Evolutionary conservation across 2,888 invertebrate species (phyloP).

Genomic region (Tachina fera): DNA sequence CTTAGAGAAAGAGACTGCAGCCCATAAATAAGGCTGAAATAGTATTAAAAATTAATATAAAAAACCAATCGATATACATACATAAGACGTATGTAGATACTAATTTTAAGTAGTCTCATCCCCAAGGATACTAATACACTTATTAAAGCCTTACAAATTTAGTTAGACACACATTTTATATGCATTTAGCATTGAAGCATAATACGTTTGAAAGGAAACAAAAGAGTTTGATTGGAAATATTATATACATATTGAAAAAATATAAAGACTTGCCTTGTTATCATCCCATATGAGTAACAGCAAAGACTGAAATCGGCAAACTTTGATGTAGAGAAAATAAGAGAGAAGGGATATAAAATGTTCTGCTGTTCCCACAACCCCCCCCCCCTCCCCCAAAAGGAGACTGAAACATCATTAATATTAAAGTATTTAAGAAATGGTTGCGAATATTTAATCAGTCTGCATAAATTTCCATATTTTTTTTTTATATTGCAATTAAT

Average conservation of each 20-base stretch:
- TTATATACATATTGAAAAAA: background rate
- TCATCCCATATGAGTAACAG: slow-evolving; percentile 17
- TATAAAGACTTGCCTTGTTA: background rate
- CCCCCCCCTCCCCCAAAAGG: no score
- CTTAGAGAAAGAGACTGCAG: slow-evolving; percentile 41
- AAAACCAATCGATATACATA: slow-evolving; percentile 39
- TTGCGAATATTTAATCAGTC: slow-evolving; percentile 42
- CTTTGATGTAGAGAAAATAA: background rate
- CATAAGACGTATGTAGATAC: background rate
- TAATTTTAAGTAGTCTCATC: slow-evolving; percentile 37
- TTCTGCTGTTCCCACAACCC: no score
- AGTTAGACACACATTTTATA: background rate
- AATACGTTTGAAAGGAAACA: background rate
- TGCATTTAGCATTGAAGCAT: background rate
- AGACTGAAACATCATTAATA: background rate
- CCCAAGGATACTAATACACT: slow-evolving; percentile 34
- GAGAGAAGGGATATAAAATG: background rate
- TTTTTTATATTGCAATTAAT: slow-evolving; percentile 15
- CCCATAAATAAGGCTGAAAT: slow-evolving; percentile 66
- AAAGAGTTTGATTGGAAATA: slow-evolving; percentile 4
- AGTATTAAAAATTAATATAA: slow-evolving; percentile 32
- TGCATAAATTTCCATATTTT: slow-evolving; percentile 38
- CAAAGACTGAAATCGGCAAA: slow-evolving; percentile 16
- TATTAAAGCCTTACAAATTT: slow-evolving; percentile 47
- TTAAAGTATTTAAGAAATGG: background rate